Conservation (phyloP, 2,113 vertebrate genomes). For the Neopipo cinnamomea region DNA sequence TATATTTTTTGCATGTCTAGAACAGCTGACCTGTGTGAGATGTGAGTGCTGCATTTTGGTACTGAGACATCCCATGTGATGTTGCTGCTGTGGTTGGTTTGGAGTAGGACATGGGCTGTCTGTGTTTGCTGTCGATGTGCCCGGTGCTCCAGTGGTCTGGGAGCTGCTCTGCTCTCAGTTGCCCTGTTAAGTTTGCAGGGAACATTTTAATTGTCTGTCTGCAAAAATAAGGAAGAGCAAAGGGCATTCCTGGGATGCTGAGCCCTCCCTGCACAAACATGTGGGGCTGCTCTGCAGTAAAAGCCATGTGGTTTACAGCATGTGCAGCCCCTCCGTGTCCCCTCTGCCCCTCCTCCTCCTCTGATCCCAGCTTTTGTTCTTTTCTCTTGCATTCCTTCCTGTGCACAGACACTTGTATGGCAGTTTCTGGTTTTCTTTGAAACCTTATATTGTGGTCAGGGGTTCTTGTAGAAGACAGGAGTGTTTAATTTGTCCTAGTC, state of each 20-base stretch:
- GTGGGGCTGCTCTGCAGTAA: not conserved
- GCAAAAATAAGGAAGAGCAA: not conserved
- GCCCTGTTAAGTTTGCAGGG: not conserved
- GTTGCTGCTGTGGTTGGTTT: not conserved
- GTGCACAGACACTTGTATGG: not conserved
- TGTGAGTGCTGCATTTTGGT: not conserved
- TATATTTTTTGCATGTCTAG: not conserved
- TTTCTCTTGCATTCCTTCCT: not conserved
- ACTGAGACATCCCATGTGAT: fast-evolving
- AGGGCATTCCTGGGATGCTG: not conserved
- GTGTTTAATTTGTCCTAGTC: not conserved
- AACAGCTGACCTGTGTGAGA: not conserved
- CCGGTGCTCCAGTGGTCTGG: not conserved
- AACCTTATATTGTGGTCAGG: fast-evolving
- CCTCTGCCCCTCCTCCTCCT: not conserved
- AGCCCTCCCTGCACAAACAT: not conserved
- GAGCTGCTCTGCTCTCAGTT: not conserved
- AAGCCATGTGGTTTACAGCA: not conserved
- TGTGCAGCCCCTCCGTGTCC: not conserved
- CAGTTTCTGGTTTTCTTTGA: not conserved
- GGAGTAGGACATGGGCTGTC: not conserved
- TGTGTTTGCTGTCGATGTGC: fast-evolving
- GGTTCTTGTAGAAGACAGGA: not conserved
- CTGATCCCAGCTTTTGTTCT: not conserved
- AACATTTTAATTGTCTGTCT: not conserved